Percentiles rank a stretch among this genome's conserved stretches.
Evolutionary conservation across 2,888 invertebrate species (phyloP).

Genomic region (Leuctra nigra): DNA sequence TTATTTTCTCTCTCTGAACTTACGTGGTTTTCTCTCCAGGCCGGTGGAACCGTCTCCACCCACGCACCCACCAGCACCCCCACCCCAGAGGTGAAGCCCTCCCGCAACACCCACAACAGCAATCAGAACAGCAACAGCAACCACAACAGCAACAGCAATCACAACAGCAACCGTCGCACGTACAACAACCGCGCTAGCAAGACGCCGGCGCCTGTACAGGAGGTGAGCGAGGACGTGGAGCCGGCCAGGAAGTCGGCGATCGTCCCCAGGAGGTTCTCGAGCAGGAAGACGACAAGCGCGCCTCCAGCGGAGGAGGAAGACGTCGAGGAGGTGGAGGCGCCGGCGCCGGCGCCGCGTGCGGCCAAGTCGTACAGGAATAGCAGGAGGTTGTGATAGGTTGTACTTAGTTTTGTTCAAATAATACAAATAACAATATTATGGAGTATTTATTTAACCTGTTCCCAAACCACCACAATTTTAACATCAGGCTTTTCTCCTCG

Average conservation of each 20-base stretch:
- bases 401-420: too few relatives aligned
- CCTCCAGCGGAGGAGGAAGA: constrained; percentile 4
- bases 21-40: too few relatives aligned
- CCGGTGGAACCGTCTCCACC: constrained; percentile 19
- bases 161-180: constrained; percentile 17
- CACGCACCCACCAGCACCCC: constrained; percentile 9
- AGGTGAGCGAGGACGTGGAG: constrained; percentile 19
- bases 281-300: constrained; percentile 6
- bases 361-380: constrained; percentile 20
- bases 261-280: constrained; percentile 15
- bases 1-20: too few relatives aligned
- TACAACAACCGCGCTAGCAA: constrained; percentile 7
- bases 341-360: constrained; percentile 16
- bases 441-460: too few relatives aligned
- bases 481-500: too few relatives aligned
- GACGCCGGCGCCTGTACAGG: constrained; percentile 14
- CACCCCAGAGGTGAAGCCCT: background rate
- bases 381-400: constrained; percentile 14
- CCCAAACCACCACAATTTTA: too few relatives aligned
- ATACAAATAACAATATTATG: too few relatives aligned
- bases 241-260: constrained; percentile 14
- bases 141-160: constrained; percentile 12
- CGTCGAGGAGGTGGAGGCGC: constrained; percentile 7
- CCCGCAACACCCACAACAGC: constrained; percentile 4
- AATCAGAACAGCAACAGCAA: constrained; percentile 14